phyloP scores from a whole-genome alignment of 2,113 vertebrate genomes.

The Tetrax tetrax region DNA sequence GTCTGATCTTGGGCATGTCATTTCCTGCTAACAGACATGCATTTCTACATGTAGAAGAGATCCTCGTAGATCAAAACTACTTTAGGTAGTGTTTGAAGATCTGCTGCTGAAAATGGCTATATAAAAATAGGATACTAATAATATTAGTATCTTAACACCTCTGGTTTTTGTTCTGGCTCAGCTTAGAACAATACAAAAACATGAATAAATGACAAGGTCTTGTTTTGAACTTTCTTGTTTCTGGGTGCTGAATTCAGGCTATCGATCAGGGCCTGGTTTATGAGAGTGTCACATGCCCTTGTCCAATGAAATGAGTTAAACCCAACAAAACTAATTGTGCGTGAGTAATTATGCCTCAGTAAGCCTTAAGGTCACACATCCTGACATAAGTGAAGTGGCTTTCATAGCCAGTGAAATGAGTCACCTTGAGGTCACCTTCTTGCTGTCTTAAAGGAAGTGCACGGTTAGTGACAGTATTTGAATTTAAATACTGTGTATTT shows the following conservation, averaged over 20 bases:
- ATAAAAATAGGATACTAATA: neutral
- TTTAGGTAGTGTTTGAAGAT: neutral
- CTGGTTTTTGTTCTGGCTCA: neutral
- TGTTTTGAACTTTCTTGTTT: neutral
- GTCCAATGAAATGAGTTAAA: conserved; percentile 5
- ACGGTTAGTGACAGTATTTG: neutral
- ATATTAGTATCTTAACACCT: neutral
- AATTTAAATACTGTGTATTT: neutral
- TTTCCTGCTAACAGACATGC: neutral
- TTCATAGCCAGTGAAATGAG: neutral
- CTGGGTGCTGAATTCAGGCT: neutral
- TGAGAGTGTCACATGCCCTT: neutral
- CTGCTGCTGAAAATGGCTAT: neutral
- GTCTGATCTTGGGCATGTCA: neutral
- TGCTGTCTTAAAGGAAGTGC: neutral
- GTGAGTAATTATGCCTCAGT: neutral
- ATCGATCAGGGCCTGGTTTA: neutral
- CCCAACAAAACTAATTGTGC: neutral
- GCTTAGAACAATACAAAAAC: neutral
- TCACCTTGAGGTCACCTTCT: neutral
- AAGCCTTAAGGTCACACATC: neutral
- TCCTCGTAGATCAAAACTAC: neutral
- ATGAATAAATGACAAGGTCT: neutral
- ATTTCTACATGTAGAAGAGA: neutral
- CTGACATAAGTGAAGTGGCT: neutral